Evolutionary conservation across 2,888 invertebrate species (phyloP), one percentile per base, ranked within the genome.

Genomic region (Dioctria linearis): DNA sequence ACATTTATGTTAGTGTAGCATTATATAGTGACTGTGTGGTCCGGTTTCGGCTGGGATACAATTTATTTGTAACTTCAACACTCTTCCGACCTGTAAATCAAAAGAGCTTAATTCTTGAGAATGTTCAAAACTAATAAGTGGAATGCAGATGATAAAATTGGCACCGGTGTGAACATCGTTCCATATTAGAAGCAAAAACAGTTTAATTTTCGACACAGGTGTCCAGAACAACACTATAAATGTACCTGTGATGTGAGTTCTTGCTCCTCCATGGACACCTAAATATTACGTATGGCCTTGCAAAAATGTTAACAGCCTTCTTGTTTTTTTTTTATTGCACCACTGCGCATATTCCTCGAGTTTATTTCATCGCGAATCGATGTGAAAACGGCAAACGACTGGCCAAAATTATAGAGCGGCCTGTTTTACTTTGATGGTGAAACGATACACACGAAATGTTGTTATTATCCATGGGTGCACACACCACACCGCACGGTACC

Each of bases 401-500:
- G 85, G 87, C 86, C 85, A 86, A 89, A 89, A 89, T 89, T 89
- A 89, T 86, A 89, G 88, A 86, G 88, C 89, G 89, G 89, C 86
- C 85, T 83, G 84, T 87, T 88, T 88, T 86, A 87, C 88, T 88
- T 88, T 88, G 88, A 88, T 86, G 88, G 85, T 84, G 86, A 87
- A 86, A 86, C 66, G 80, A 88, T 86, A 87, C 87, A 87, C 87
- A 88, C 86, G 87, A 87, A 87, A 87, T 86, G 82, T 86, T 85
- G 85, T 81, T 80, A 57, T 73, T 66, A 78, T 78, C 59, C 61
- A 49, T 43, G 46, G 65, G 78, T 67, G 54, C 49, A 42, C 49
- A 42, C 43, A 25, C 42, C 57, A 61, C 49, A 37, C 51, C 5
- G 37, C 13, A n/a, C 49, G 25, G 54, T 25, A 66, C 54, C 69